Conservation (phyloP, 2,113 vertebrate genomes). For the Hepsetus odoe region DNA sequence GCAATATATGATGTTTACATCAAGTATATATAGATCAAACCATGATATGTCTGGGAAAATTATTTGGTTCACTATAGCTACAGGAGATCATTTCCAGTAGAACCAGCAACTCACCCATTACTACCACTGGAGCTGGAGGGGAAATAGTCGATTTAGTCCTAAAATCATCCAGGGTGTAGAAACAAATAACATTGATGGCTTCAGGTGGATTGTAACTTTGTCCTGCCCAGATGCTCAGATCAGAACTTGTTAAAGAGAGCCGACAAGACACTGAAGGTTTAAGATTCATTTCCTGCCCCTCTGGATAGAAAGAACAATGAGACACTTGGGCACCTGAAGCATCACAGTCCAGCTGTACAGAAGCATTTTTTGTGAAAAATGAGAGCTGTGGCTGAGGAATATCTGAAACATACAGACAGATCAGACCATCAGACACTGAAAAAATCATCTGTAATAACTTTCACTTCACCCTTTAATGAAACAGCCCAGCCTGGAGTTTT, state of each 20-base stretch:
- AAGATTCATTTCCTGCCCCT: not conserved
- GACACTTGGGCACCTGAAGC: not conserved
- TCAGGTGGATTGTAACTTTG: conserved; percentile 1
- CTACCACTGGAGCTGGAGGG: not conserved
- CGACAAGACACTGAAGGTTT: conserved; percentile 7
- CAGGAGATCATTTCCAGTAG: not conserved
- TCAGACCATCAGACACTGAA: not conserved
- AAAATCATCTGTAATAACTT: no score
- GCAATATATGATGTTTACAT: no score
- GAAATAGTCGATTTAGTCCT: not conserved
- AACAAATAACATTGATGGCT: conserved; percentile 23
- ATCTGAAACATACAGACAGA: not conserved
- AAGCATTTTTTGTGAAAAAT: not conserved
- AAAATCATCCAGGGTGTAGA: not conserved
- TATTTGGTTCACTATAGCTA: not conserved
- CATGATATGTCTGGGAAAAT: no score
- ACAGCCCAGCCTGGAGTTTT: not conserved
- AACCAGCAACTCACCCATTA: not conserved
- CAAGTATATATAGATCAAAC: no score
- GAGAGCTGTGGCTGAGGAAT: not conserved
- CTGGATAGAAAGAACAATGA: conserved; percentile 34
- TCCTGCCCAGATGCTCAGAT: conserved; percentile 32
- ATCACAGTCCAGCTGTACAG: conserved; percentile 38
- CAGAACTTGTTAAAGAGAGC: conserved; percentile 35
- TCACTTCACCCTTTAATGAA: not conserved